Evolutionary conservation across 2,113 vertebrate species (phyloP), one percentile per base, ranked within the genome.

Genomic region (Cettia cetti): DNA sequence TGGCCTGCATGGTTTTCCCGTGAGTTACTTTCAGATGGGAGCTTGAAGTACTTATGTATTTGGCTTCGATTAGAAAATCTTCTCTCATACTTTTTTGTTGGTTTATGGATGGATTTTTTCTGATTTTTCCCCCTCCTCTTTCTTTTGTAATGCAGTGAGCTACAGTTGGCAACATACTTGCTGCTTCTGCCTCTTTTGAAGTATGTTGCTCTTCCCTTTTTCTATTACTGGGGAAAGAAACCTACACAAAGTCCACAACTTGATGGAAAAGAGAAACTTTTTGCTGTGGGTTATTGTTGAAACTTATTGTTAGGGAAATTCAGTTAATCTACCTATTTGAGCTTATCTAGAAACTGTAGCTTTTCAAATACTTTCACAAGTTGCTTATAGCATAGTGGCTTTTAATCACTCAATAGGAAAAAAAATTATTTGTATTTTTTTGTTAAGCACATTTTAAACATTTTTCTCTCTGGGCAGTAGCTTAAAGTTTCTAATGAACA

Each of bases 121-220:
- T 59, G 8, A 3, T 7, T 44, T 37, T 20, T 1, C 1, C 2
- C 21, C 1, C 8, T 2, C 6, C 16, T 6, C 12, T 26, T 21
- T 35, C 5, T 42, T 66, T 60, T 42, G 19, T 89, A 28, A n/a
- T 26, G 11, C n/a, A 81, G 1, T 33, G 17, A 65, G 18, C 44
- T 63, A 10, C 20, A 60, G 7, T 16, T 87, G 57, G n/a, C 30
- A 56, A 16, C 3, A 0, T 77, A 31, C 13, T 86, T 92, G 17
- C 19, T 79, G 7, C 1, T 59, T 13, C 44, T 59, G 11, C 23
- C 7, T n/a, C 8, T 35, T 61, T 10, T 42, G 13, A 45, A 19
- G 14, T 81, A 10, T 63, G 47, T 82, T 68, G 13, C n/a, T 47
- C 2, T 50, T 77, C 18, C 23, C 19, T 65, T 75, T 78, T 82